Percentiles rank a stretch among this genome's conserved stretches.
These are phyloP conservation scores for Morone saxatilis DNA, from an alignment of 2,113 vertebrate genomes.

Conservation along the genomic window DNA sequence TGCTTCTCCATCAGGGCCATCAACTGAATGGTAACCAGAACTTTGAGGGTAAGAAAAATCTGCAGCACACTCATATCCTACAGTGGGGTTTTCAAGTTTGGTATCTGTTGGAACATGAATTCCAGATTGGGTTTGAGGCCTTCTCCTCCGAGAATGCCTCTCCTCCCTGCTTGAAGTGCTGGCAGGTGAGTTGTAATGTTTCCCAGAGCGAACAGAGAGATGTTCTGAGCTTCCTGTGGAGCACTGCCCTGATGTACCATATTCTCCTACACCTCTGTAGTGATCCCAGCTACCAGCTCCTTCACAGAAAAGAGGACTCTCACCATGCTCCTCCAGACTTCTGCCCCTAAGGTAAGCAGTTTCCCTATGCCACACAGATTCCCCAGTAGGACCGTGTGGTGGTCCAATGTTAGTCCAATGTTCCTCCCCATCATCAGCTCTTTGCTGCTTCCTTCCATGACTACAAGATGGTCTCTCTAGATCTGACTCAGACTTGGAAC, in stretches of 20 bases:
- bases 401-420: conserved; percentile 48
- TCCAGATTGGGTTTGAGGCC: conserved; percentile 49
- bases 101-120: conserved; percentile 20
- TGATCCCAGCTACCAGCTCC: conserved; percentile 65
- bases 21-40: conserved; percentile 71
- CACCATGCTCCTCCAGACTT: conserved; percentile 38
- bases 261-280: conserved; percentile 50
- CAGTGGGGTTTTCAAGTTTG: conserved; percentile 21
- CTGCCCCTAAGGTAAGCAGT: conserved; percentile 54
- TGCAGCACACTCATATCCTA: conserved; percentile 51
- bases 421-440: conserved; percentile 25
- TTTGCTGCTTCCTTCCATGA: conserved; percentile 46
- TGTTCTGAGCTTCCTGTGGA: conserved; percentile 68
- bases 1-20: conserved; percentile 45
- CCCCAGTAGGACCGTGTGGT: conserved; percentile 22
- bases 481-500: conserved; percentile 82
- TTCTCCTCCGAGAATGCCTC: conserved; percentile 60
- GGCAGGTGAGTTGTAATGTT: conserved; percentile 77
- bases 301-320: conserved; percentile 48
- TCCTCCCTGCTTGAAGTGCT: conserved; percentile 74
- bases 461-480: conserved; percentile 64
- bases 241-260: conserved; percentile 37
- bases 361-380: conserved; percentile 63
- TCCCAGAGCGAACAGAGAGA: conserved; percentile 53
- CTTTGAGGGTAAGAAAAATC: conserved; percentile 68